Evolutionary conservation across 2,888 invertebrate species (phyloP), one percentile per base, ranked within the genome.

Genomic region (Polydrusus cervinus): DNA sequence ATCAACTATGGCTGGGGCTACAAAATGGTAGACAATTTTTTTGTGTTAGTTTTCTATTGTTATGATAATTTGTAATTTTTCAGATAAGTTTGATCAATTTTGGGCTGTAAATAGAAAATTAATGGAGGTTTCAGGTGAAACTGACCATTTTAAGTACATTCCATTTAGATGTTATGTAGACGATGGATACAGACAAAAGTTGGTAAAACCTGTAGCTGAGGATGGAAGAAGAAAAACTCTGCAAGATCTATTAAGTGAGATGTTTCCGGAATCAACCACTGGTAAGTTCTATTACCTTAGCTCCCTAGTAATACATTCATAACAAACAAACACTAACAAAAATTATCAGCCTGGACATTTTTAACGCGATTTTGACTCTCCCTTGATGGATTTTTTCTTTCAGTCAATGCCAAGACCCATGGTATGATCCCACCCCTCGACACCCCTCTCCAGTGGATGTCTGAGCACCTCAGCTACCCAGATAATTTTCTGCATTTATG

Each of bases 81-180:
- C 87, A 95, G 96, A 98, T 86, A 97, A 97, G 88, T 99, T 99
- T 89, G 99, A 99, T 87, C 98, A 98, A 87, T 99, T 99, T 87
- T 99, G 99, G 99, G 94, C 97, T 3, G 94, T 99, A 11, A 99
- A 99, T 86, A 91, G 97, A 81, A 93, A 96, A 84, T 89, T 99
- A 68, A 99, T 99, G 98, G 98, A 98, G 85, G 89, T 92, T 0
- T 90, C 91, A 78, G 92, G 91, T 66, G 94, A 93, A 65, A 93
- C 92, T 83, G 95, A 96, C 82, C 90, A 92, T 68, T 97, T 97
- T 84, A 95, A 94, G 86, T 91, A 95, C 88, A 95, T 98, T 89
- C 97, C 98, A 68, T 92, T 97, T 79, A 91, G 96, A 82, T 93
- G 96, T 87, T 96, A 95, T 83, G 83, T 85, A 51, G 91, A 94